Evolutionary conservation across 2,113 vertebrate genomes (phyloP), one percentile per base, ranked within the genome.

Genomic region (Takifugu flavidus): DNA sequence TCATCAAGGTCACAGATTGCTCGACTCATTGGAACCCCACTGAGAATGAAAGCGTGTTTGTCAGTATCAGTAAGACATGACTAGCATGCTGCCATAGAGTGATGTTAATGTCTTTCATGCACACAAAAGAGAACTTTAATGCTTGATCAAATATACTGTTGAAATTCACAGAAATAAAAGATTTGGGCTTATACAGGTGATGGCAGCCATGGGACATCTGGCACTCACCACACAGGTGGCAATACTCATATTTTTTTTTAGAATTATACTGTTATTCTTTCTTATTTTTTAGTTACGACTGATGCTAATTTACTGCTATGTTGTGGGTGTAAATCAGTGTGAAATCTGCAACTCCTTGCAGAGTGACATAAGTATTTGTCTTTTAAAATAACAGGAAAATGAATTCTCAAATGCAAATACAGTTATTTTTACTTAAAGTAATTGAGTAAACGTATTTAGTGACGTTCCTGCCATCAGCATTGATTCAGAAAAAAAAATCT

Each of bases 1-100:
- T 43, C 75, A 62, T 59, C 78, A 78, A 74, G 67, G 73, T 70
- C 44, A 62, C 57, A 70, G 75, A 49, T 67, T 53, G 79, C 72
- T 62, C 28, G 67, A 44, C 63, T 51, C 57, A 53, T 5, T 64
- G 67, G 65, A 83, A 80, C 68, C 72, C 55, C 43, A 49, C 65
- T 50, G 64, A 61, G 53, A 65, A 76, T 75, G 72, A 80, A 72
- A 74, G 67, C 69, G 70, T 77, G 51, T 73, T 45, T 50, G 61
- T 46, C 62, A 54, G 66, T 44, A 53, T 75, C 51, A 25, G 28
- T 29, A 62, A 66, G 53, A 68, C n/a, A 44, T 54, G 47, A 8
- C 46, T 34, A 43, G 49, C 11, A 8, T 4, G n/a, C 59, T 11
- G 0, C 8, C 20, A 39, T 39, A 1, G 31, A 31, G 15, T 44